Conservation (phyloP, 2,888 invertebrate genomes). For the Coelogynopora nodosa region DNA sequence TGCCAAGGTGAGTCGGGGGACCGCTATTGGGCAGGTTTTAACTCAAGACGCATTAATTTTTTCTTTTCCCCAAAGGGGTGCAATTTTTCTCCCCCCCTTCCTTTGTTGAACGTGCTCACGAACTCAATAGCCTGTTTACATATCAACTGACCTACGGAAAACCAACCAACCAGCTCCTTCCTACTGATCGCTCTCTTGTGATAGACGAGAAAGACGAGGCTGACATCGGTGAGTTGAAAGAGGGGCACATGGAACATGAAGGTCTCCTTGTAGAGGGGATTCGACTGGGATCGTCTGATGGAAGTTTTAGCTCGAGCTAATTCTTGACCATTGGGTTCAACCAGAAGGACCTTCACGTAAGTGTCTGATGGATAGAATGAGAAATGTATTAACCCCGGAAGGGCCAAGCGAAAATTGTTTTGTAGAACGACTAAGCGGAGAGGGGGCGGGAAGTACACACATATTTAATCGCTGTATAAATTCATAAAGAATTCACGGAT, state of each 20-base stretch:
- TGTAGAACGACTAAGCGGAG: no score
- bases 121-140: no score
- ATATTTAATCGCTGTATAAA: no score
- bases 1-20: no score
- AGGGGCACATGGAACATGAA: slow-evolving; percentile 93
- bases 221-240: slow-evolving; percentile 88
- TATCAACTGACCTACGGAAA: slow-evolving; percentile 76
- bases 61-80: no score
- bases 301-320: slow-evolving; percentile 88
- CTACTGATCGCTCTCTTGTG: slow-evolving; percentile 84
- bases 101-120: no score
- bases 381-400: neutral
- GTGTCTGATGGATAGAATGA: slow-evolving; percentile 67
- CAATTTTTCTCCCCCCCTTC: no score
- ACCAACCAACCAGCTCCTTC: slow-evolving; percentile 95
- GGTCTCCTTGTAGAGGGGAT: slow-evolving; percentile 89
- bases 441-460: no score
- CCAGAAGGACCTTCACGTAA: slow-evolving; percentile 83
- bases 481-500: no score
- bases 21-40: no score
- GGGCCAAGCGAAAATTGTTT: no score
- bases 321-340: slow-evolving; percentile 86
- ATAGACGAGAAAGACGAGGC: slow-evolving; percentile 87
- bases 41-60: no score
- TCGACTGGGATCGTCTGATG: slow-evolving; percentile 83